Percentiles rank a stretch among this genome's conserved stretches.
These are phyloP conservation scores for Microcebus jonahi DNA, from an alignment of 2,113 vertebrate species.

Conservation along the genomic window DNA sequence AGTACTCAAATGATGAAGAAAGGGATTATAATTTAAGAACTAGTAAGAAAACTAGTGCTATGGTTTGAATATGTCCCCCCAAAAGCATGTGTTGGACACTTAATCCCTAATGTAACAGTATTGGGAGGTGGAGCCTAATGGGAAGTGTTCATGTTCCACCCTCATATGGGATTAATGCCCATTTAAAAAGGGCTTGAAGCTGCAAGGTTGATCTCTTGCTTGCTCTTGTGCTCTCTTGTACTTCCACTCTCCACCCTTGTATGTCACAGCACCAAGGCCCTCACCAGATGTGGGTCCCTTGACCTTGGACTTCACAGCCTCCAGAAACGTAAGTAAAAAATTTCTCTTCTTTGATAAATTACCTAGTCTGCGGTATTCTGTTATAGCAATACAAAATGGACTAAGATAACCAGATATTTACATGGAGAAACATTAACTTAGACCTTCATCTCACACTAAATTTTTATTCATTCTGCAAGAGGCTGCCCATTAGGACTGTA, in stretches of 20 bases:
- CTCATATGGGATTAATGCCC: background rate
- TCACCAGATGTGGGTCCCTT: background rate
- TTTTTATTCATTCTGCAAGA: background rate
- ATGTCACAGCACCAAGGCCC: background rate
- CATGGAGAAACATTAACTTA: background rate
- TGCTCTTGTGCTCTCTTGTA: background rate
- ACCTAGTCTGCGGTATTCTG: background rate
- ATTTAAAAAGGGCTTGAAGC: background rate
- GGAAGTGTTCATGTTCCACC: background rate
- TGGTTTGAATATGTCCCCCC: no score
- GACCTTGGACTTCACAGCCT: background rate
- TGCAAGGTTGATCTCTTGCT: background rate
- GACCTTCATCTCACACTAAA: background rate
- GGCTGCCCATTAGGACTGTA: background rate
- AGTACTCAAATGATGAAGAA: background rate
- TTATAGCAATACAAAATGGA: background rate
- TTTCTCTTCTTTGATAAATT: background rate
- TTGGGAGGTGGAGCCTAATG: background rate
- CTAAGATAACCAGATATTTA: background rate
- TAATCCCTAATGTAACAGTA: background rate
- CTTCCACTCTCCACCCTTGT: background rate
- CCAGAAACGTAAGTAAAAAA: background rate
- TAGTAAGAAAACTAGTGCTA: background rate
- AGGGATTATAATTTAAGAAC: background rate
- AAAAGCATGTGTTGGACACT: background rate